Conservation (phyloP, 2,888 invertebrate species). For the Glyphotaelius pellucidus region DNA sequence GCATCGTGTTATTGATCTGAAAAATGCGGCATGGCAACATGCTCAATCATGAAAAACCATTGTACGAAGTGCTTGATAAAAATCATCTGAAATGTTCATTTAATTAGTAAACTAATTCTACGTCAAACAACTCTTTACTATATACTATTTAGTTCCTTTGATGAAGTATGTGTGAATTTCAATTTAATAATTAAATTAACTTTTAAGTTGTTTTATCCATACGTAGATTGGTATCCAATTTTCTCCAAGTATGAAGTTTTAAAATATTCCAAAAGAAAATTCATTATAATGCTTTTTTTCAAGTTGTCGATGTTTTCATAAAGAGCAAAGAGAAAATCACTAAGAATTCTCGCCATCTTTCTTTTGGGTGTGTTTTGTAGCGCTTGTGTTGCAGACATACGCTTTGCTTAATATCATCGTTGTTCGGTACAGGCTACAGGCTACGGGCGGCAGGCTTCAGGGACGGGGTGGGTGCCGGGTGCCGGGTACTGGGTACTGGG, state of each 20-base stretch:
- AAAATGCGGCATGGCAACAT: neutral
- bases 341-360: constrained; percentile 35
- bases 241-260: neutral
- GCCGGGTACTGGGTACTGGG: no score
- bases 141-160: neutral
- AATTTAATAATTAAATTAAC: neutral
- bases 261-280: neutral
- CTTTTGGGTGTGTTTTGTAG: constrained; percentile 49
- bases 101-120: neutral
- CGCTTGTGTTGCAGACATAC: constrained; percentile 35
- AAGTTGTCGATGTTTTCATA: neutral
- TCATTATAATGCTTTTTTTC: neutral
- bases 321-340: neutral
- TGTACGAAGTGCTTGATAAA: neutral
- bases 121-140: neutral
- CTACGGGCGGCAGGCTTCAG: neutral
- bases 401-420: constrained; percentile 47
- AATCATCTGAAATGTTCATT: neutral
- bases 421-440: constrained; percentile 32
- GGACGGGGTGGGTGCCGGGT: constrained; percentile 7
- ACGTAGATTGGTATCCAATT: no score
- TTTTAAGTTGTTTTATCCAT: neutral
- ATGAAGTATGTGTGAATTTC: neutral
- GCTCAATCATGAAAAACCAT: no score
- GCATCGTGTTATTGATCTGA: neutral